Conservation (phyloP, 2,888 invertebrate genomes). For the Eurytoma californica region DNA sequence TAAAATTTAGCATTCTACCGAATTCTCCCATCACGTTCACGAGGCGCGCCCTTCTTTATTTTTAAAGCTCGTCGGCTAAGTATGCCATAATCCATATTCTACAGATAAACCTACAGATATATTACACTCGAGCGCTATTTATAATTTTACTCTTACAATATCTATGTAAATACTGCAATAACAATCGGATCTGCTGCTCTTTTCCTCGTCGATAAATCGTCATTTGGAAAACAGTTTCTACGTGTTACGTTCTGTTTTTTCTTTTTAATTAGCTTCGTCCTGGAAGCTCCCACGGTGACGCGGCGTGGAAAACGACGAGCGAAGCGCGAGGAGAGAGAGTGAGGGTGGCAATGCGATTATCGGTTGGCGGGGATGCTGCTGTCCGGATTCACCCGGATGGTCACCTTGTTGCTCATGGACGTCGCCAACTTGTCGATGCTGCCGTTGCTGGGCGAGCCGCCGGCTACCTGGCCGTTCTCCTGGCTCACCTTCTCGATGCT, state of each 20-base stretch:
- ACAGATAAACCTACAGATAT: slow-evolving; percentile 15
- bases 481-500: slow-evolving; percentile 7
- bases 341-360: slow-evolving; percentile 60
- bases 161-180: slow-evolving; percentile 52
- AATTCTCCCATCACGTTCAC: too few species aligned
- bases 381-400: slow-evolving; percentile 73
- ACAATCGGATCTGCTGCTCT: slow-evolving; percentile 45
- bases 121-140: slow-evolving; percentile 41
- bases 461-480: slow-evolving; percentile 30
- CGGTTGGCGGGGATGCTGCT: slow-evolving; percentile 62
- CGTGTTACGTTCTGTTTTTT: background rate
- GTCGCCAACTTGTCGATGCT: slow-evolving; percentile 70
- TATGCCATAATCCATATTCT: too few species aligned
- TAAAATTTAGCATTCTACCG: too few species aligned
- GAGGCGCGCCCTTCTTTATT: too few species aligned
- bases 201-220: slow-evolving; percentile 27
- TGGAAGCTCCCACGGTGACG: background rate
- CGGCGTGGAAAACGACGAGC: background rate
- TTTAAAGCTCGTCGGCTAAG: too few species aligned
- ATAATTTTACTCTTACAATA: slow-evolving; percentile 43
- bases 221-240: slow-evolving; percentile 18
- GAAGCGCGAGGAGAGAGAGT: background rate
- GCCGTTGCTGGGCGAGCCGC: slow-evolving; percentile 51
- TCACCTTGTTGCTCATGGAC: slow-evolving; percentile 71
- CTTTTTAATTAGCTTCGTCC: background rate